Evolutionary conservation across 2,797 vertebrate species (phyloP).

Genomic region (Anguilla megastoma): DNA sequence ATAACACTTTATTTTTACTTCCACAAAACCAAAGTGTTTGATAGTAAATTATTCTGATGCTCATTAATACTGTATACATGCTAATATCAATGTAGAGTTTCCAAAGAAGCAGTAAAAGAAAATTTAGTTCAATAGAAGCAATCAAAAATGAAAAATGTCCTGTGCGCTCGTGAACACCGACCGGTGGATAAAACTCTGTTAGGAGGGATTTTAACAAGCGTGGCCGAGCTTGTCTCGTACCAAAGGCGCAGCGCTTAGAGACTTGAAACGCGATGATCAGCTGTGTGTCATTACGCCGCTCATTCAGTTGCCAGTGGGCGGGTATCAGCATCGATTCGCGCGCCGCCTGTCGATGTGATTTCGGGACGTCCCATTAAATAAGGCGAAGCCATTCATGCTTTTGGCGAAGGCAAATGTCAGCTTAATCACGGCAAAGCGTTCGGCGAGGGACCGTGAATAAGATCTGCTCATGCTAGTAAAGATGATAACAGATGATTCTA

Average conservation of each 20-base stretch:
- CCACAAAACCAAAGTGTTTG: not conserved
- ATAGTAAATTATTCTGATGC: not conserved
- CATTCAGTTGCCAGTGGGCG: conserved; percentile 3
- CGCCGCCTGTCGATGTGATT: conserved; percentile 51
- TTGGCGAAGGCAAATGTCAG: not conserved
- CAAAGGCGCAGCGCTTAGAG: not conserved
- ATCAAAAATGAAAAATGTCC: not conserved
- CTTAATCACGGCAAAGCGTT: not conserved
- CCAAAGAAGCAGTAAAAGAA: not conserved
- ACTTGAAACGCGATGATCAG: not conserved
- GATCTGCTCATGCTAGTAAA: conserved; percentile 3
- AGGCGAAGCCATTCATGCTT: conserved; percentile 45
- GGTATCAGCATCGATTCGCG: conserved; percentile 56
- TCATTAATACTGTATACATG: not conserved
- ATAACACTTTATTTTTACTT: not conserved
- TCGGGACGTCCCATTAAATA: conserved; percentile 61
- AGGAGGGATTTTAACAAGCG: not conserved
- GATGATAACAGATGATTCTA: conserved; percentile 8
- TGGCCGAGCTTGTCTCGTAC: not conserved
- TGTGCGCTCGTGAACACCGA: not conserved
- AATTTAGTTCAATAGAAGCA: not conserved
- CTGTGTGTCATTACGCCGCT: conserved; percentile 22
- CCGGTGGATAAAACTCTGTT: not conserved
- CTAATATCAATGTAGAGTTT: not conserved
- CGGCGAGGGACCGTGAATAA: not conserved